Evolutionary conservation across 2,113 vertebrate genomes (phyloP).

Genomic region (Semnornis frantzii): DNA sequence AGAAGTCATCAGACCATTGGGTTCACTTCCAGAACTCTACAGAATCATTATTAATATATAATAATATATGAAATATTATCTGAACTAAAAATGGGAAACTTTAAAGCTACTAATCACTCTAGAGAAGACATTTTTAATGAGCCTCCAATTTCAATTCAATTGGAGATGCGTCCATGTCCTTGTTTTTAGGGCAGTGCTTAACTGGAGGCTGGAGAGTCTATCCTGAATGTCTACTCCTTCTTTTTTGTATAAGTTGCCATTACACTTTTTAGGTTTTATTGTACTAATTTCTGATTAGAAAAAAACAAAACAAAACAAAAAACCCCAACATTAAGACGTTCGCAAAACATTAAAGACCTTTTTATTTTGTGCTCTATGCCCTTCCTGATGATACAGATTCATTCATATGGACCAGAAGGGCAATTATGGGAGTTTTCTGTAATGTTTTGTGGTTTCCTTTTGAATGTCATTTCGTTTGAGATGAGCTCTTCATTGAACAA

Average conservation of each 20-base stretch:
- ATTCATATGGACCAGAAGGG: not conserved
- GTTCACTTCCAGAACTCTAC: not conserved
- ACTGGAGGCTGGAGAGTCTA: not conserved
- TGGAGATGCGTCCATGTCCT: not conserved
- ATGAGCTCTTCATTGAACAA: not conserved
- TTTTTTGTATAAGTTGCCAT: not conserved
- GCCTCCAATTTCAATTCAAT: not conserved
- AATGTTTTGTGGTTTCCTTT: not conserved
- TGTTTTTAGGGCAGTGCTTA: not conserved
- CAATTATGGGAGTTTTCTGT: not conserved
- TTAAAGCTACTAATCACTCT: not conserved
- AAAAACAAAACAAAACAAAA: not conserved
- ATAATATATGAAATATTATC: not conserved
- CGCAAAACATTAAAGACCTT: not conserved
- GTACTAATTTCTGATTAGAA: not conserved
- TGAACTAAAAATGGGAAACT: not conserved
- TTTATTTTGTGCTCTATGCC: not conserved
- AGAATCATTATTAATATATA: not conserved
- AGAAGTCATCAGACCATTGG: not conserved
- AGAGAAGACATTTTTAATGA: not conserved
- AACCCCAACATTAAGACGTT: not conserved
- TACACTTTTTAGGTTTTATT: not conserved
- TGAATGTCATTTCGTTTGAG: not conserved
- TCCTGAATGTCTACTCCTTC: not conserved
- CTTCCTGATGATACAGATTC: not conserved